Evolutionary conservation across 2,888 invertebrate species (phyloP), one percentile per base, ranked within the genome.

Genomic region (Furcula furcula): DNA sequence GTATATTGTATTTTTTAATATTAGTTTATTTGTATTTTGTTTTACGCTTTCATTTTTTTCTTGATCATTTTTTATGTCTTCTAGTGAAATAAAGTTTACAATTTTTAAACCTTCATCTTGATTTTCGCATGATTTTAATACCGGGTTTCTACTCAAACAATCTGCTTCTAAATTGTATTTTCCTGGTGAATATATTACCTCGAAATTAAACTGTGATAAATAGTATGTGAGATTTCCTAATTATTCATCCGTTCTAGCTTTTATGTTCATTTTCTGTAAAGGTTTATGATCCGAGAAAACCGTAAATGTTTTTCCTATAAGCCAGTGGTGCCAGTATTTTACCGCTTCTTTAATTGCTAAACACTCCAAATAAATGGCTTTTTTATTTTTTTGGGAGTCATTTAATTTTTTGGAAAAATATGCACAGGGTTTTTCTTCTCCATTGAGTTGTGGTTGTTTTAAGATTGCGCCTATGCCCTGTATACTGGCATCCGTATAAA

Each of bases 181-280:
- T 19, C 37, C 37, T 12, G 41, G 44, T 4, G 39, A n/a, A 36
- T 57, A 59, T 47, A 30, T 55, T 21, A 60, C 35, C 34, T 54
- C 4, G 19, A 57, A 64, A 29, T 59, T 40, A 37, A 39, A 62
- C 38, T 61, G 61, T 7, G 60, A 65, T 10, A 63, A 26, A 29
- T 61, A 63, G 34, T 55, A 54, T 22, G 53, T 37, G 4, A 59
- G 10, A 43, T 55, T 53, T 1, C 53, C 59, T 10, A 56, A 26
- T 36, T 56, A 56, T 25, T 56, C 55, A 20, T 60, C 60, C 2
- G 55, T 50, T 38, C 55, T 54, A 7, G 45, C 23, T 27, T 32
- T 54, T 5, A 57, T 33, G 23, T 57, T 56, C 28, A 54, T 26
- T 9, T 55, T 54, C 20, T 46, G 46, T 27, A 50, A 16, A 23